phyloP scores from a whole-genome alignment of 2,113 vertebrate genomes.

The Rissa tridactyla region DNA sequence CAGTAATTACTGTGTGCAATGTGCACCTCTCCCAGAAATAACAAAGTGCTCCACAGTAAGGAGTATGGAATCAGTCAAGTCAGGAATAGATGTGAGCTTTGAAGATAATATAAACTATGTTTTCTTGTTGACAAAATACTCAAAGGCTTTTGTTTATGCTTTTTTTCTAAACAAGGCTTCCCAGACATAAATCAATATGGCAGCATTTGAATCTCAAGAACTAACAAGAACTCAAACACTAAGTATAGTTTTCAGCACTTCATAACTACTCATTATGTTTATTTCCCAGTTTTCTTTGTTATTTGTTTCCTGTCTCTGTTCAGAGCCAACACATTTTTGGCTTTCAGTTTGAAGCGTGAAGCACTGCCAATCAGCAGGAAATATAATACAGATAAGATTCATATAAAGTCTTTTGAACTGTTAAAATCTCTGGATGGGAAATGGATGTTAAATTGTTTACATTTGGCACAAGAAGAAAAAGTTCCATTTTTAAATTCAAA shows the following conservation, averaged over 20 bases:
- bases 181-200: slow-evolving; percentile 68
- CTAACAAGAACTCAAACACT: slow-evolving; percentile 41
- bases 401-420: slow-evolving; percentile 78
- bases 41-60: slow-evolving; percentile 29
- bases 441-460: slow-evolving; percentile 78
- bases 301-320: slow-evolving; percentile 72
- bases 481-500: slow-evolving; percentile 79
- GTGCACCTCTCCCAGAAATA: background rate
- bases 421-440: slow-evolving; percentile 75
- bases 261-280: slow-evolving; percentile 69
- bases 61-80: slow-evolving; percentile 12
- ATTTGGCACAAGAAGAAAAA: slow-evolving; percentile 78
- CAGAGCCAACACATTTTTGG: slow-evolving; percentile 75
- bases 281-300: slow-evolving; percentile 76
- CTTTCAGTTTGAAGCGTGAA: slow-evolving; percentile 65
- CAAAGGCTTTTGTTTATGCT: slow-evolving; percentile 63
- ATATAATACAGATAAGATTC: slow-evolving; percentile 80
- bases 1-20: slow-evolving; percentile 26
- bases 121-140: slow-evolving; percentile 73
- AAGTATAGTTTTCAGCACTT: slow-evolving; percentile 73
- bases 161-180: slow-evolving; percentile 57
- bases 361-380: slow-evolving; percentile 77
- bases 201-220: slow-evolving; percentile 44
- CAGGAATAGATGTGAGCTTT: slow-evolving; percentile 46
- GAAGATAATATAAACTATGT: slow-evolving; percentile 60